Conservation (phyloP, 2,113 vertebrate genomes). For the Physeter macrocephalus region DNA sequence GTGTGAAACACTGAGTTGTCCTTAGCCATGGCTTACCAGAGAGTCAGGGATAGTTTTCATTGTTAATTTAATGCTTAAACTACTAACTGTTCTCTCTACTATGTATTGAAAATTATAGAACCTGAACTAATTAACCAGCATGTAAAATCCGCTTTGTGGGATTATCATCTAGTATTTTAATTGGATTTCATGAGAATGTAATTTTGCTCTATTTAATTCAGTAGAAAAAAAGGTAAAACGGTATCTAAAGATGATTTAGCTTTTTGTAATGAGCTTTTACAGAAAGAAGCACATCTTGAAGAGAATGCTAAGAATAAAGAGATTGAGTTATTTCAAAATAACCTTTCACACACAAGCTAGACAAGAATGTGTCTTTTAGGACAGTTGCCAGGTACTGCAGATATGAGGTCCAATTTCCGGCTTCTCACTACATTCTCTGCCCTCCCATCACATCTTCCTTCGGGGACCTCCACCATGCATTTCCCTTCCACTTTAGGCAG, state of each 20-base stretch:
- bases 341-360: background rate
- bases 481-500: background rate
- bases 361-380: background rate
- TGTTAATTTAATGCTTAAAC: background rate
- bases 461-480: fast-evolving
- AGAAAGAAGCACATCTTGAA: background rate
- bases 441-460: background rate
- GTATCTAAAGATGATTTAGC: background rate
- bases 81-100: background rate
- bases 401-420: fast-evolving
- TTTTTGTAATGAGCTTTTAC: background rate
- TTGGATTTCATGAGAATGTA: background rate
- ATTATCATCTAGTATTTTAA: background rate
- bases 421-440: background rate
- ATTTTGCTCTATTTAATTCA: background rate
- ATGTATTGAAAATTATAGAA: background rate
- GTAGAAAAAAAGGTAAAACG: background rate
- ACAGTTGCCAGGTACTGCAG: no score
- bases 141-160: background rate
- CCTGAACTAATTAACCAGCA: background rate
- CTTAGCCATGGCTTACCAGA: background rate
- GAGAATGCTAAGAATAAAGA: background rate
- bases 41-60: background rate
- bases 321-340: background rate
- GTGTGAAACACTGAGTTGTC: background rate